phyloP scores from a whole-genome alignment of 2,888 invertebrate genomes.

The Agriopis leucophaearia region DNA sequence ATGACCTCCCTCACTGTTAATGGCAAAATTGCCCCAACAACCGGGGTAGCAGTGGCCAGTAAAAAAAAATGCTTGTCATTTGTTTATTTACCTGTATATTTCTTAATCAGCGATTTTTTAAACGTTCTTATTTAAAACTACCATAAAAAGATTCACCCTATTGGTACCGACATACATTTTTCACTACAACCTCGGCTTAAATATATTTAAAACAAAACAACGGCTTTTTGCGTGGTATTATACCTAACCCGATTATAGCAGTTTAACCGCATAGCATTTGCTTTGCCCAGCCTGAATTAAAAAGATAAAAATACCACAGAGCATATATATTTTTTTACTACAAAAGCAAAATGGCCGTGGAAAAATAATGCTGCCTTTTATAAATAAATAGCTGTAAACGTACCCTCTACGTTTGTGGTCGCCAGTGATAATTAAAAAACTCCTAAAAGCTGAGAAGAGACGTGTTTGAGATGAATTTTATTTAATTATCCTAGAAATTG shows the following conservation, averaged over 20 bases:
- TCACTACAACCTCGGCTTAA: not conserved
- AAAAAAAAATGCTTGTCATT: too few species aligned
- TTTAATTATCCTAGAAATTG: not conserved
- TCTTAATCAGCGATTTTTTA: too few species aligned
- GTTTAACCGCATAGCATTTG: constrained; percentile 19
- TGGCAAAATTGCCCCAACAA: too few species aligned
- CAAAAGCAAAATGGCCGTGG: constrained; percentile 11
- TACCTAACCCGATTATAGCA: constrained; percentile 37
- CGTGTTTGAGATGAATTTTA: not conserved
- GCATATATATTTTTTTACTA: constrained; percentile 20
- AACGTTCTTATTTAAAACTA: too few species aligned
- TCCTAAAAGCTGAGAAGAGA: constrained; percentile 1
- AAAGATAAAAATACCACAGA: constrained; percentile 31
- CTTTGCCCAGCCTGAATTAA: constrained; percentile 31
- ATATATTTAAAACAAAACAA: not conserved
- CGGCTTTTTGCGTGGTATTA: not conserved
- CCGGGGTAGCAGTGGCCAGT: too few species aligned
- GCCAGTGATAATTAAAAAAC: constrained; percentile 8
- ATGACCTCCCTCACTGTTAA: too few species aligned
- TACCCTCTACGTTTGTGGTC: not conserved
- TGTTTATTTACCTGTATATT: too few species aligned
- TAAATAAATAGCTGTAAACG: constrained; percentile 14
- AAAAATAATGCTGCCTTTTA: constrained; percentile 17
- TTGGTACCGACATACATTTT: too few species aligned
- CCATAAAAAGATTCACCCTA: too few species aligned